Evolutionary conservation across 2,797 vertebrate genomes (phyloP), one percentile per base, ranked within the genome.

Genomic region (Chanos chanos): DNA sequence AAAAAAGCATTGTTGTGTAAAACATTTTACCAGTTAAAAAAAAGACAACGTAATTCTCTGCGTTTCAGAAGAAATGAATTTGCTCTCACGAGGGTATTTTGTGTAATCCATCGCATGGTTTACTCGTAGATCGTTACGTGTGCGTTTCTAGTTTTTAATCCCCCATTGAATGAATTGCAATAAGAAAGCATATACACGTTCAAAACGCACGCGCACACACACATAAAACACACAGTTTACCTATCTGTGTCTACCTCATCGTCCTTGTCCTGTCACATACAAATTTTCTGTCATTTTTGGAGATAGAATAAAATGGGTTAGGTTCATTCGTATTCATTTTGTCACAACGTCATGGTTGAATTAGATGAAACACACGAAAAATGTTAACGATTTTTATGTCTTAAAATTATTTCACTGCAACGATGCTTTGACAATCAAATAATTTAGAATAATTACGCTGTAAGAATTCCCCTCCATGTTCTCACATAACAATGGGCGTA

Each of bases 391-490:
- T 37, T 65, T 70, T 70, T 48, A 22, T 85, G 80, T 87, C 82
- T 75, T 53, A 76, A n/a, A 34, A 43, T 76, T 67, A 74, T 84
- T 83, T 87, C 88, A 89, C 87, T 83, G 83, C 88, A 87, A 86
- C 70, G 84, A 85, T 83, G 93, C 93, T 91, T 88, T 85, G 93
- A 94, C 94, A 94, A 94, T 94, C 93, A 94, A 83, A 81, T 80
- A 75, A 77, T 78, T 81, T 79, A 71, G 54, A 63, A 71, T 54
- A 62, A 64, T 61, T 57, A 61, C 59, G 66, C 74, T 77, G 64
- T 75, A 74, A 18, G 51, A 65, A 63, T 61, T 61, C 74, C 73
- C 70, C n/a, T 66, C 54, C 73, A 56, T 74, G 71, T 80, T 60
- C 39, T 75, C 61, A 72, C 61, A 59, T 67, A 50, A 33, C 73